These are phyloP conservation scores for Ciona savignyi DNA, from an alignment of 23 tunicate species.

Conservation along the genomic window DNA sequence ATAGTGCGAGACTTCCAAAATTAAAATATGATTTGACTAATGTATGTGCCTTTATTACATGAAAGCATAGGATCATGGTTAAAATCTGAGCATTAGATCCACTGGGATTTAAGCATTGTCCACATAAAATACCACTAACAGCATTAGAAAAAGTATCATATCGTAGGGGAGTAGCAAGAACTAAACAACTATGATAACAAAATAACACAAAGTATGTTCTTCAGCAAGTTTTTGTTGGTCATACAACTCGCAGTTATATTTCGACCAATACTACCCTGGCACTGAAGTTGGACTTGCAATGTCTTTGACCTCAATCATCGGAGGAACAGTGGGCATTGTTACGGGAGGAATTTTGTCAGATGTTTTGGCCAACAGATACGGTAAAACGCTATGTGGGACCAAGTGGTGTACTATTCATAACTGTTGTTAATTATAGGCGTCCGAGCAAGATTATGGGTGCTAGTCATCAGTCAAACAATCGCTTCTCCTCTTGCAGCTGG, in stretches of 20 bases:
- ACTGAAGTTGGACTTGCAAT: slow-evolving; percentile 55
- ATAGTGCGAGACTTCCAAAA: too few relatives aligned
- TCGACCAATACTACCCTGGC: slow-evolving; percentile 60
- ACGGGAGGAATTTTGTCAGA: slow-evolving; percentile 89
- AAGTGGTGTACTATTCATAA: not conserved
- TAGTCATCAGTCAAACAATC: not conserved
- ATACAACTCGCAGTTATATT: slow-evolving; percentile 86
- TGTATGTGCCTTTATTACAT: too few relatives aligned
- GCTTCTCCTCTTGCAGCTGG: not conserved
- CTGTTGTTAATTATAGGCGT: not conserved
- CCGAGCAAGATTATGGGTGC: not conserved
- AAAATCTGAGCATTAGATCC: too few relatives aligned
- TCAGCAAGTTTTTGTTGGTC: slow-evolving; percentile 95
- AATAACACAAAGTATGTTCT: not conserved
- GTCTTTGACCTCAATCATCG: slow-evolving; percentile 65
- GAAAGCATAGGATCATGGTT: too few relatives aligned
- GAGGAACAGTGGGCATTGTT: slow-evolving; percentile 78
- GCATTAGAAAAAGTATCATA: too few relatives aligned
- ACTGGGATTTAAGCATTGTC: too few relatives aligned
- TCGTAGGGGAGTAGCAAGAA: not conserved
- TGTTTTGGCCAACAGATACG: slow-evolving; percentile 62
- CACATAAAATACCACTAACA: too few relatives aligned
- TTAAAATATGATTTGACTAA: too few relatives aligned
- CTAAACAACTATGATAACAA: not conserved
- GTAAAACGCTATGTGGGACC: slow-evolving; percentile 9